Conservation (phyloP, 2,113 vertebrate genomes). For the Gnathonemus echidnorhynchus region DNA sequence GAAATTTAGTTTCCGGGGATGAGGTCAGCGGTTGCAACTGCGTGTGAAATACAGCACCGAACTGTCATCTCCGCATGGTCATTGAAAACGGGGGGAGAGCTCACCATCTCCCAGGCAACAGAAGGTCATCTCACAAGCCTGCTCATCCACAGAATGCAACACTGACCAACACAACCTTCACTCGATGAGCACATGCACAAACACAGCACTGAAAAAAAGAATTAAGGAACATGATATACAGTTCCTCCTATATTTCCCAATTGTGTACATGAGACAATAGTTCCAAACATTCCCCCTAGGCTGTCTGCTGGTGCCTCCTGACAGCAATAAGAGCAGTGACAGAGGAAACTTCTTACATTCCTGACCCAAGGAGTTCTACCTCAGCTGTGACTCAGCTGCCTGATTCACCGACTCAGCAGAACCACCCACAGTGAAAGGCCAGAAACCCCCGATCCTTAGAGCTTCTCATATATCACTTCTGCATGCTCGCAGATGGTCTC, state of each 20-base stretch:
- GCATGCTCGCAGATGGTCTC: not conserved
- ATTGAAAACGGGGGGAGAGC: not conserved
- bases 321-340: not conserved
- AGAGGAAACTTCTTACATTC: not conserved
- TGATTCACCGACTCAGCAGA: not conserved
- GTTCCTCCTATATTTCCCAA: not conserved
- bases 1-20: not conserved
- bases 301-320: not conserved
- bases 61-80: not conserved
- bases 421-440: not conserved
- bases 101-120: not conserved
- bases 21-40: not conserved
- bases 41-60: slow-evolving; percentile 14
- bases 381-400: not conserved
- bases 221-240: not conserved
- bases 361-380: not conserved
- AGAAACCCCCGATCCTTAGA: not conserved
- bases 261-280: not conserved
- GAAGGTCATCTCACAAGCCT: not conserved
- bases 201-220: not conserved
- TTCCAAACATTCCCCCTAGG: not conserved
- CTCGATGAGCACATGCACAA: not conserved
- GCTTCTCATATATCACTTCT: not conserved
- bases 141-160: not conserved
- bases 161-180: not conserved